Conservation (phyloP, 2,888 invertebrate genomes). For the Gari tellinella region DNA sequence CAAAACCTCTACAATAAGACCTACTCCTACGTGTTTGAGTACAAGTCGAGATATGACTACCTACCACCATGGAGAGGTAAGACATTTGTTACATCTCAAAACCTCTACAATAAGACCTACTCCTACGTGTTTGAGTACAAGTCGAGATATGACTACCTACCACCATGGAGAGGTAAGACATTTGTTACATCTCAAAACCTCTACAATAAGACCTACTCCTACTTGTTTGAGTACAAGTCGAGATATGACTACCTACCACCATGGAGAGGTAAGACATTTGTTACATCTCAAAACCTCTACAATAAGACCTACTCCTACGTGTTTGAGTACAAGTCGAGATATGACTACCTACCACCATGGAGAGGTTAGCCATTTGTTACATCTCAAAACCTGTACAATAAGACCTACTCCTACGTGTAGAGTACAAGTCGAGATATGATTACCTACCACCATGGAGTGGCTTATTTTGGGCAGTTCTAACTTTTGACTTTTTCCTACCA, state of each 20-base stretch:
- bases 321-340: conserved; percentile 82
- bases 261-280: conserved; percentile 84
- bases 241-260: conserved; percentile 80
- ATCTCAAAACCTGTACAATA: conserved; percentile 73
- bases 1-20: too few relatives aligned
- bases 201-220: conserved; percentile 77
- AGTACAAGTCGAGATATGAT: conserved; percentile 82
- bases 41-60: too few relatives aligned
- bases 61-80: too few relatives aligned
- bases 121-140: neutral
- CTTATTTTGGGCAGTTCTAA: too few relatives aligned
- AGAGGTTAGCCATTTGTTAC: conserved; percentile 85
- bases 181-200: conserved; percentile 77
- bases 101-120: too few relatives aligned
- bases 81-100: too few relatives aligned
- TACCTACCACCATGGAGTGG: conserved; percentile 84
- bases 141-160: neutral
- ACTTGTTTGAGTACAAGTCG: conserved; percentile 83
- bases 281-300: conserved; percentile 73
- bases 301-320: conserved; percentile 81
- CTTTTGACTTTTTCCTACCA: too few relatives aligned
- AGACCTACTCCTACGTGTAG: conserved; percentile 82
- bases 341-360: conserved; percentile 81
- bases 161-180: neutral
- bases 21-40: neutral